Evolutionary conservation across 2,797 vertebrate species (phyloP), one percentile per base, ranked within the genome.

Genomic region (Sebastes diploproa): DNA sequence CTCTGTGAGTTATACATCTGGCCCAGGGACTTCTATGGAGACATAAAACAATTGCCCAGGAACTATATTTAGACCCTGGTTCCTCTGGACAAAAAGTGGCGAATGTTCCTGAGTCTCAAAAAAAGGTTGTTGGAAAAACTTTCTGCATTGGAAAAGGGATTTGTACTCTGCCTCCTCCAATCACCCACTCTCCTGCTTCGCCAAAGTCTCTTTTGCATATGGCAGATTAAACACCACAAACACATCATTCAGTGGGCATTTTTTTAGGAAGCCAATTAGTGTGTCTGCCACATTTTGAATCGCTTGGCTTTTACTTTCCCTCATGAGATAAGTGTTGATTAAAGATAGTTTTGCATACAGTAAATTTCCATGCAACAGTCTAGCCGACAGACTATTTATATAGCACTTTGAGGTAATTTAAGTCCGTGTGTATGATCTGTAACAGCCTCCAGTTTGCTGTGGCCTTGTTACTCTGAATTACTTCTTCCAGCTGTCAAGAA

Each of bases 161-260:
- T 65, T 60, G 32, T 75, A 38, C n/a, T 42, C 25, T 27, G 30
- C 38, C 12, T 72, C 23, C 13, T 67, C 18, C 32, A 82, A 25
- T 83, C 58, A 52, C 54, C 63, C 23, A 16, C 62, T 61, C 50
- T 71, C 30, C 62, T 71, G 59, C 70, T 71, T 81, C 20, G 18
- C 46, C 12, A 30, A 60, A 23, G 30, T 74, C 56, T 80, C 16
- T 38, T 86, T 85, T 78, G 76, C 75, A 85, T 86, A 32, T 68
- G 69, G 66, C 61, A 54, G 60, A 75, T 82, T 82, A 72, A 79
- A 81, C 6, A 7, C 7, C 54, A 86, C 81, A 84, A 74, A 78
- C 54, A 36, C 58, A 62, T 72, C 38, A 62, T 85, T 85, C 56
- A 78, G 29, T 74, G 38, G 38, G 10, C 46, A 2, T 83, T 71